Conservation (phyloP, 2,113 vertebrate genomes). For the Gymnogyps californianus region DNA sequence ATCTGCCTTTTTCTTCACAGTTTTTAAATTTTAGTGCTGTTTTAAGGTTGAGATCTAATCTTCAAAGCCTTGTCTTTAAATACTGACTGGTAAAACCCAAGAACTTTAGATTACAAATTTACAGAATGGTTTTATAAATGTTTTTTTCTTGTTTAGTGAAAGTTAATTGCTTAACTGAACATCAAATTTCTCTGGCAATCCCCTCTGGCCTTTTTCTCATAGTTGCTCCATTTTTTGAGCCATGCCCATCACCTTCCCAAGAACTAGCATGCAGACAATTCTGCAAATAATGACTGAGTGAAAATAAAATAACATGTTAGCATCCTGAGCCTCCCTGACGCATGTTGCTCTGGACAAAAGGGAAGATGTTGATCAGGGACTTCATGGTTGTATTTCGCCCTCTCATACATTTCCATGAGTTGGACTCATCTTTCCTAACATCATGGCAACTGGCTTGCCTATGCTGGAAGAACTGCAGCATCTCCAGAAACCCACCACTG, state of each 20-base stretch:
- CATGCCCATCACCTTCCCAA: not conserved
- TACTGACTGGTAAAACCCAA: not conserved
- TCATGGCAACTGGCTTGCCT: not conserved
- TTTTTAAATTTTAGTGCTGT: not conserved
- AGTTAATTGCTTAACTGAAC: not conserved
- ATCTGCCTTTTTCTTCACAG: not conserved
- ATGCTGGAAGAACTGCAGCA: not conserved
- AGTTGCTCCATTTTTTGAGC: not conserved
- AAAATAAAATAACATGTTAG: not conserved
- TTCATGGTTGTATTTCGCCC: not conserved
- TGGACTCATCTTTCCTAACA: not conserved
- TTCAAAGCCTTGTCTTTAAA: not conserved
- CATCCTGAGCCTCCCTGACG: not conserved
- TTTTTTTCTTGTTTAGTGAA: not conserved
- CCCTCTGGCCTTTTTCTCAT: not conserved
- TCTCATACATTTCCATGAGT: not conserved
- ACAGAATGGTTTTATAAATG: not conserved
- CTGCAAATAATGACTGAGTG: not conserved
- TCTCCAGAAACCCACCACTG: not conserved
- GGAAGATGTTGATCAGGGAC: not conserved
- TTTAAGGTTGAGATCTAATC: not conserved
- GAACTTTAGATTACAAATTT: not conserved
- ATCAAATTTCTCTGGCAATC: not conserved
- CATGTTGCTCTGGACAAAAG: not conserved
- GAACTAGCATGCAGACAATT: not conserved